A percentile compares a stretch with the other conserved stretches of the same genome.
Conservation (phyloP, 2,888 invertebrate species). For the Slavum lentiscoides region DNA sequence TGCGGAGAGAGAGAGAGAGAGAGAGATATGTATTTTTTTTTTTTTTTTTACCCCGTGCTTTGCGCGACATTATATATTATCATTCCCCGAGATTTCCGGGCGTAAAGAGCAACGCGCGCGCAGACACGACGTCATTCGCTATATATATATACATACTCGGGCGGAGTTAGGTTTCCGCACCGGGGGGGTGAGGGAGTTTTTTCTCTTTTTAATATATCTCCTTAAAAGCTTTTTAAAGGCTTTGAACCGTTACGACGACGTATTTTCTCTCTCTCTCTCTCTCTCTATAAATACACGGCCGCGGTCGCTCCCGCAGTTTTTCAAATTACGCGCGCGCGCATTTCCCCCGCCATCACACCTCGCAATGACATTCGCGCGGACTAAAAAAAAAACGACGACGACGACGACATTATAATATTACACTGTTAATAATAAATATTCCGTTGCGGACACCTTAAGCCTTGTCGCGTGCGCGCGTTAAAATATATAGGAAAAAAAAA, state of each 20-base stretch:
- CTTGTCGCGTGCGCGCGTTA: constrained; percentile 21
- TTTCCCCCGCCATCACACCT: constrained; percentile 9
- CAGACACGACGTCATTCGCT: constrained; percentile 45
- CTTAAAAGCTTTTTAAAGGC: constrained; percentile 53
- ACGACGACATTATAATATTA: constrained; percentile 3
- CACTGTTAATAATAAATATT: constrained; percentile 44
- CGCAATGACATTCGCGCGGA: constrained; percentile 39
- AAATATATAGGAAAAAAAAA: neutral
- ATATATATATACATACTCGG: neutral
- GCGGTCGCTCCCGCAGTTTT: constrained; percentile 42
- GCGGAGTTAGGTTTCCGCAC: constrained; percentile 31
- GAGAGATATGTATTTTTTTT: neutral
- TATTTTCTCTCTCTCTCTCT: neutral
- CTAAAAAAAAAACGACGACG: constrained; percentile 13
- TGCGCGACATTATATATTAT: constrained; percentile 42
- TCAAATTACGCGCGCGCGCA: constrained; percentile 41
- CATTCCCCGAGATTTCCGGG: constrained; percentile 50
- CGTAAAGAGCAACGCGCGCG: constrained; percentile 51
- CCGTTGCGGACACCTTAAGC: constrained; percentile 38
- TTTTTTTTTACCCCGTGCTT: constrained; percentile 19
- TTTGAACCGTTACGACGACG: constrained; percentile 49
- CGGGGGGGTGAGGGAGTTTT: neutral
- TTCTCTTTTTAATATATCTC: constrained; percentile 48
- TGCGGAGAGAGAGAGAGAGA: too few species aligned
- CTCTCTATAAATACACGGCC: neutral